Evolutionary conservation across 2,113 vertebrate species (phyloP).

Genomic region (Telmatochromis brichardi): DNA sequence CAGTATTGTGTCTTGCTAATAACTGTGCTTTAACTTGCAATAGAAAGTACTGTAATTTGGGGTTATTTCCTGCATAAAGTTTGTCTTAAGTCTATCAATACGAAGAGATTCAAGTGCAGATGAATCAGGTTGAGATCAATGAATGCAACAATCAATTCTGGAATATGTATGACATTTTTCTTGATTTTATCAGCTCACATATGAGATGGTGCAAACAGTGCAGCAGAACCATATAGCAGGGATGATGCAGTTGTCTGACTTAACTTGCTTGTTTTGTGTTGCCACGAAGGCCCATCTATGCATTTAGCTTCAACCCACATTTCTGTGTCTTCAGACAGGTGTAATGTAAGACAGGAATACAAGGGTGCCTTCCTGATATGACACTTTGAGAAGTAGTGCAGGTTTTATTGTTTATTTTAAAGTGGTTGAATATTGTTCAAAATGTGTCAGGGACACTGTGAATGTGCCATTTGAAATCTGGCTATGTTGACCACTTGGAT

Average conservation of each 20-base stretch:
- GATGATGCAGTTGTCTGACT: neutral
- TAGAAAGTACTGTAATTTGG: constrained; percentile 36
- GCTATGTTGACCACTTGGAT: constrained; percentile 46
- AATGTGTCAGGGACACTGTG: constrained; percentile 32
- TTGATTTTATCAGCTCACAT: neutral
- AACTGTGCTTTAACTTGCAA: constrained; percentile 55
- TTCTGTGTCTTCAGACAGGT: constrained; percentile 14
- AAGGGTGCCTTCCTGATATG: constrained; percentile 54
- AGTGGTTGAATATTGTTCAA: neutral
- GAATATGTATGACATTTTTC: neutral
- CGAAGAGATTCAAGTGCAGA: neutral
- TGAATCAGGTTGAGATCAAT: neutral
- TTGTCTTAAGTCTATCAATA: constrained; percentile 13
- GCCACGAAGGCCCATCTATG: constrained; percentile 26
- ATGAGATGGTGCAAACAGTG: neutral
- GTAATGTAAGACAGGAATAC: constrained; percentile 14
- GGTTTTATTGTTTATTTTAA: neutral
- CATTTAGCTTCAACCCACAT: constrained; percentile 30
- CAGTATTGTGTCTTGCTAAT: constrained; percentile 52
- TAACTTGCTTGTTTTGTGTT: constrained; percentile 25
- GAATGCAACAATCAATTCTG: neutral
- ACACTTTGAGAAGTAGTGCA: constrained; percentile 1
- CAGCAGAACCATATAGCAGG: neutral
- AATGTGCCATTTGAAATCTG: constrained; percentile 38
- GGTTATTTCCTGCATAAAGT: constrained; percentile 32